phyloP scores from a whole-genome alignment of 2,113 vertebrate genomes.

The Pelecanoides urinatrix region DNA sequence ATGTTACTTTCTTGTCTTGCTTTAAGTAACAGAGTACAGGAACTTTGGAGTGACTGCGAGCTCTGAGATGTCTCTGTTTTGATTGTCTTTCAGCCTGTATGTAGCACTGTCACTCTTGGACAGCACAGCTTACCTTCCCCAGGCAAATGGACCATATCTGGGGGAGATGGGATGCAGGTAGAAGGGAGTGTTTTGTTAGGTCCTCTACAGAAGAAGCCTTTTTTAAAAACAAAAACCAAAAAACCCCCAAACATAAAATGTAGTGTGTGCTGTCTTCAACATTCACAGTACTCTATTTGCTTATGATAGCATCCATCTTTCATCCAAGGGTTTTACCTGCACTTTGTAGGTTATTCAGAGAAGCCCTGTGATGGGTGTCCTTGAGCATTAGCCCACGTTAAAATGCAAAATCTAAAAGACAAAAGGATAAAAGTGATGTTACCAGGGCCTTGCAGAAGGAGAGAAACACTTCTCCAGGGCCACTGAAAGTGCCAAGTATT shows the following conservation, averaged over 20 bases:
- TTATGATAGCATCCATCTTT: neutral
- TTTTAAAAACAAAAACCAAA: too few species aligned
- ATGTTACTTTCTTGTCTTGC: neutral
- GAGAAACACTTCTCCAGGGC: neutral
- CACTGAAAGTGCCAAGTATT: neutral
- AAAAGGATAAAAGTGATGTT: neutral
- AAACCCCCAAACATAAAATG: too few species aligned
- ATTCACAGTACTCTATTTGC: neutral
- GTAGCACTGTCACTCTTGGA: neutral
- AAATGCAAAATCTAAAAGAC: neutral
- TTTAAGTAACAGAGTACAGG: conserved; percentile 2
- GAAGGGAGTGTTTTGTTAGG: neutral
- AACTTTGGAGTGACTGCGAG: neutral
- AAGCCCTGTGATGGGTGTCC: neutral
- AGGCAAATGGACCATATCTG: neutral
- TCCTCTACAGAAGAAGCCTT: neutral
- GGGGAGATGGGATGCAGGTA: neutral
- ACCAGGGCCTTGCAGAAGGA: neutral
- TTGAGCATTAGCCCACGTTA: neutral
- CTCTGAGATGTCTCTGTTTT: neutral
- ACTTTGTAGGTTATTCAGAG: neutral
- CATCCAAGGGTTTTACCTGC: neutral
- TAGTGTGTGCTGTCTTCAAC: rapidly evolving
- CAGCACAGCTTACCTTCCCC: neutral
- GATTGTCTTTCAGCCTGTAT: neutral